Base-by-base conservation (phyloP, 2,888 invertebrate species). In the Cantharis rustica region DNA sequence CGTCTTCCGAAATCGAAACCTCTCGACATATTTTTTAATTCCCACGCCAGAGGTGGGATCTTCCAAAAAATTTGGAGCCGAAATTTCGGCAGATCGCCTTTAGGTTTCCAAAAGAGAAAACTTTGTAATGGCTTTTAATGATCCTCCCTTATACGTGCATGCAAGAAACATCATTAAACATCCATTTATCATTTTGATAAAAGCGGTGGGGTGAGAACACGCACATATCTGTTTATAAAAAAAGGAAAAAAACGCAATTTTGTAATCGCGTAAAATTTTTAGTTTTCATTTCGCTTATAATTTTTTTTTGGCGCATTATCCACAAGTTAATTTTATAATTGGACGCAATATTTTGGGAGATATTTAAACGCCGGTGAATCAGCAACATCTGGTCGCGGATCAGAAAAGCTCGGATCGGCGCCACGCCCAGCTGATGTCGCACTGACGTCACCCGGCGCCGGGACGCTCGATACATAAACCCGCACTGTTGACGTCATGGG, bases 381-480 rank as follows among this genome's bases (percentile, higher is more conserved):
- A 77, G 80, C 80, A 80, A 23, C 79, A 79, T 78, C 82, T 80
- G 68, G 74, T 73, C 78, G 75, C 76, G 73, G 79, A 75, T 79
- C 77, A 68, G 66, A 31, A 47, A 71, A 80, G 76, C 73, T 77
- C 75, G 75, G 79, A 79, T 75, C 81, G 84, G 84, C 86, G 85
- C 86, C 87, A 87, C 87, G 84, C 87, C 87, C 87, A 88, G 87
- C 87, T 87, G 88, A 87, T 87, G 85, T 84, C 85, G 85, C 85
- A 85, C 80, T 86, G 86, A 88, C 88, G 88, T 88, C 86, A 87
- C 80, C 82, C 82, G 85, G 85, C 86, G 86, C 83, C 85, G 84
- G 81, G 84, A 83, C 84, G 86, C 83, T 86, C 86, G 83, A 86
- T 86, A 85, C 83, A 83, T 83, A 73, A 75, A 83, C 81, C 83